Evolutionary conservation across 2,888 invertebrate genomes (phyloP), one percentile per base, ranked within the genome.

Genomic region (Macaria liturata): DNA sequence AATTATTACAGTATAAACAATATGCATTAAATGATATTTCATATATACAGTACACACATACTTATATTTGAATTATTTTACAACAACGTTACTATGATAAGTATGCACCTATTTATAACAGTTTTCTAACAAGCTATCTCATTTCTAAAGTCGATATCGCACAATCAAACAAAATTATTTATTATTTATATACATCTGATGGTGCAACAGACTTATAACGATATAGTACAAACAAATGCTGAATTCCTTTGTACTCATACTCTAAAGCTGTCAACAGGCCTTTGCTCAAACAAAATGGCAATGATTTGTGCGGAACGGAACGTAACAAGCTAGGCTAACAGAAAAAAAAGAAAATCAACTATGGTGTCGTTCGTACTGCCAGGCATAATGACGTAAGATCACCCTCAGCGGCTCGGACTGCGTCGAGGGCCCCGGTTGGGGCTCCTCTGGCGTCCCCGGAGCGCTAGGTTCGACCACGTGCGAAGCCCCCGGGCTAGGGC

Each of bases 301-400:
- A 37, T 83, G 80, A 75, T 80, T 69, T 77, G 87, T 85, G 88
- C 84, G 68, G 64, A 83, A 87, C 79, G 75, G 70, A 86, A 85
- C 75, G 70, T 74, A 83, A 81, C 79, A 83, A 76, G 82, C 84
- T 83, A 86, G 75, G 86, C 86, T 84, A 84, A 88, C 88, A 80
- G 75, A 76, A 83, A 84, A 80, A 84, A 88, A 80, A 75, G 76
- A 83, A 84, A 80, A 84, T 88, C 78, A 86, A 83, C 88, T 88
- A 88, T 75, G 83, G 89, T 89, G 91, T 89, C 84, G 85, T 86
- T 89, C 89, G 90, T 91, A 89, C 90, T 86, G 90, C 91, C 90
- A 90, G 91, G 89, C 90, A 89, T 84, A 89, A 84, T 83, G 88
- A 85, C 83, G 86, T 83, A 82, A 84, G 86, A 81, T 91, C 91